phyloP scores from a whole-genome alignment of 2,797 vertebrate genomes.

The Otolemur crassicaudatus region DNA sequence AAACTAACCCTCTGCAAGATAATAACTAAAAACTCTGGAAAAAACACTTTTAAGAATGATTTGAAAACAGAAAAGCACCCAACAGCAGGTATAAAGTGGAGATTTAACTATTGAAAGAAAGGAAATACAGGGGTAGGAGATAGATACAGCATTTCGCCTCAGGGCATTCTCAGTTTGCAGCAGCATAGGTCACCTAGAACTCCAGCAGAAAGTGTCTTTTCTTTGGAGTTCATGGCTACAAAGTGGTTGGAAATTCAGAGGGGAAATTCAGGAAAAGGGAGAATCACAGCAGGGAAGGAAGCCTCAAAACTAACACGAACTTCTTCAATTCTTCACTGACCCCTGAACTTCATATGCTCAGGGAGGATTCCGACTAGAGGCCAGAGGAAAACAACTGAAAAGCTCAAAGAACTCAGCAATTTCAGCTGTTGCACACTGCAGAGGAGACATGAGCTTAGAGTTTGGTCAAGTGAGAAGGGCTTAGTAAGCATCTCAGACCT shows the following conservation, averaged over 20 bases:
- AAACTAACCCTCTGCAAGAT: background rate
- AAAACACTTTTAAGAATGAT: background rate
- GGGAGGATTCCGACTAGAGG: background rate
- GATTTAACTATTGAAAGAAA: background rate
- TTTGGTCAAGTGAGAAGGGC: background rate
- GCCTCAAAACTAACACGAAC: conserved; percentile 4
- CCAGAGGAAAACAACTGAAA: background rate
- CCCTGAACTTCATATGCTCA: background rate
- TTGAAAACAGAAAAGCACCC: background rate
- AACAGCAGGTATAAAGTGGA: background rate
- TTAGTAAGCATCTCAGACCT: background rate
- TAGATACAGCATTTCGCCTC: background rate
- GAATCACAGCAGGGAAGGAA: background rate
- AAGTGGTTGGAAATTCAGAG: background rate
- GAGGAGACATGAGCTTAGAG: background rate
- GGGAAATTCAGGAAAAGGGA: background rate
- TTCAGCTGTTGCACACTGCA: background rate
- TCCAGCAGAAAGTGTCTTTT: background rate
- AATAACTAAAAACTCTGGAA: background rate
- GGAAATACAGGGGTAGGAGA: background rate
- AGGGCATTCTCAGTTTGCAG: background rate
- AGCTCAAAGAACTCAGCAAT: background rate
- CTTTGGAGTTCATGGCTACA: background rate
- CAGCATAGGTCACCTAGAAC: background rate
- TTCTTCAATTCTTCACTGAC: background rate